Conservation (phyloP, 2,797 vertebrate species). For the Premnoplex brunnescens region DNA sequence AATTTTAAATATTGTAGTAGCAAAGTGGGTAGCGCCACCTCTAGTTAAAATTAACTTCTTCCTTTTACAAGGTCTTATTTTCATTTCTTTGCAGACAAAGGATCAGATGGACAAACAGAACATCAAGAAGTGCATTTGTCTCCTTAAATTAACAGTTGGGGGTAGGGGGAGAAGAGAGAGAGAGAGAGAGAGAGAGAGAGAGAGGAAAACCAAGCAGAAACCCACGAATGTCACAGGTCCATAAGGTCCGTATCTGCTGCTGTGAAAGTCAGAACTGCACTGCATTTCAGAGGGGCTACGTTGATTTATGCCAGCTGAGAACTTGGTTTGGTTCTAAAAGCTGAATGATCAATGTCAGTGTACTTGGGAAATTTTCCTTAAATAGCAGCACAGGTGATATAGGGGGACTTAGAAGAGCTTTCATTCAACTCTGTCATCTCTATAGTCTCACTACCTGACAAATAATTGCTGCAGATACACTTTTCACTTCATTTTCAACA, state of each 20-base stretch:
- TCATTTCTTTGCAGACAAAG: background rate
- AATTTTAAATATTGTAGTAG: background rate
- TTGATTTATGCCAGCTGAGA: background rate
- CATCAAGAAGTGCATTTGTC: too few relatives aligned
- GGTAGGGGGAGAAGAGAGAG: too few relatives aligned
- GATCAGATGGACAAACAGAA: background rate
- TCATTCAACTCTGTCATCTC: background rate
- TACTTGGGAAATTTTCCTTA: background rate
- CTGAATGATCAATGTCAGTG: background rate
- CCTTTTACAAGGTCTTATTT: background rate
- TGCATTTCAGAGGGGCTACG: background rate
- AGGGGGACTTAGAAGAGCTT: background rate
- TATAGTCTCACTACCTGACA: slow-evolving; percentile 24
- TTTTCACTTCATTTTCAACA: slow-evolving; percentile 46
- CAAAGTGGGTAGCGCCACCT: background rate
- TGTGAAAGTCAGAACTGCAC: background rate
- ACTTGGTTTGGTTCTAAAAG: background rate
- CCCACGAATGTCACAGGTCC: background rate
- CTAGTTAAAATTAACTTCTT: background rate
- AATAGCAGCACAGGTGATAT: slow-evolving; percentile 11
- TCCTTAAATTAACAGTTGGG: background rate
- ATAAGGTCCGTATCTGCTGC: background rate
- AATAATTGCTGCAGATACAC: background rate
- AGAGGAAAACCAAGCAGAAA: background rate
- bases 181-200: too few relatives aligned